Base-by-base conservation (phyloP, 2,888 invertebrate species). In the Euproctis similis region DNA sequence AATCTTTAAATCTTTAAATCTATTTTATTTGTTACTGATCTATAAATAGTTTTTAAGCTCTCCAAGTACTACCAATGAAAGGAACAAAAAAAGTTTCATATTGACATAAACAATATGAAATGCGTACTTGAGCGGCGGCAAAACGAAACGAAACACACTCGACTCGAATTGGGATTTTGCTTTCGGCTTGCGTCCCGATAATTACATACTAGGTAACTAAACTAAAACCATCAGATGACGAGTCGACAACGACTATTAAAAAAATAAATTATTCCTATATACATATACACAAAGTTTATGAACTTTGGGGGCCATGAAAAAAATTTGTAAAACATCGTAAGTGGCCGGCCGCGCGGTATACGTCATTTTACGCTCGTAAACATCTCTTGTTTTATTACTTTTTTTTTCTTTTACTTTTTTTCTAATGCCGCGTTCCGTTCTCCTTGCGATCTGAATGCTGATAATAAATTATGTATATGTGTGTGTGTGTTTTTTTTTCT, bases 311-410 rank as follows among this genome's bases (percentile, higher is more conserved):
- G 63, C 59, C 67, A 67, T 52, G 61, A 57, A 63, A n/a, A n/a
- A 57, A 54, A 59, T 61, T 53, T 63, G 70, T 71, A 73, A n/a
- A 71, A 72, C 70, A 68, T 59, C 38, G 59, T 42, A 63, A 70
- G 68, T 69, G 70, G 71, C 67, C 55, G 59, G 68, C 61, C 67
- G 65, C 72, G n/a, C n/a, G n/a, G n/a, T n/a, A n/a, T n/a, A 68
- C 76, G 78, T 78, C 80, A 78, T 82, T 76, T 75, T 74, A 77
- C 77, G 78, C 80, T 82, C 82, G 80, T 84, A 84, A 84, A 84
- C 71, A 59, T 65, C 64, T 75, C 73, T 74, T 58, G 71, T 74
- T 82, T 84, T 81, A 81, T 76, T 76, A 69, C 76, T 65, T 78
- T 82, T 81, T 84, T 81, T 81, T n/a, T n/a, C n/a, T n/a, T n/a